phyloP scores from a whole-genome alignment of 1,140 invertebrate genomes.

The Pseudachorutes palmiensis region DNA sequence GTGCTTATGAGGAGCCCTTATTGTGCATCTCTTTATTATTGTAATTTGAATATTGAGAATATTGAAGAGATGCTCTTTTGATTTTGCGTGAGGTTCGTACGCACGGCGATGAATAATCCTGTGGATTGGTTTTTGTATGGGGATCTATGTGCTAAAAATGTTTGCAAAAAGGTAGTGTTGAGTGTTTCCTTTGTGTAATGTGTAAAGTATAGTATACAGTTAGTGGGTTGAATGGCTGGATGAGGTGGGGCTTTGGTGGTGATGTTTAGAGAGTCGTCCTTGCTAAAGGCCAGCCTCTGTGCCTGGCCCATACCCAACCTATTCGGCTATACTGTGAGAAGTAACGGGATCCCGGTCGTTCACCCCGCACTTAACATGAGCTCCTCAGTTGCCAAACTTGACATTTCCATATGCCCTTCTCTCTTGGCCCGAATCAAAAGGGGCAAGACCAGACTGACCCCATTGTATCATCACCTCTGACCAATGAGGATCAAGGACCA shows the following conservation, averaged over 20 bases:
- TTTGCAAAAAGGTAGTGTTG: slow-evolving; percentile 18
- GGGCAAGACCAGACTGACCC: neutral
- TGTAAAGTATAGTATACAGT: neutral
- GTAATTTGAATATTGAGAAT: too few relatives aligned
- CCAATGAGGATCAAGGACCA: too few relatives aligned
- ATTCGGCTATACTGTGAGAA: slow-evolving; percentile 9
- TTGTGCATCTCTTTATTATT: too few relatives aligned
- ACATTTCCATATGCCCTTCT: neutral
- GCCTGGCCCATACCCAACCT: slow-evolving; percentile 1
- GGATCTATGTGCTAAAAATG: too few relatives aligned
- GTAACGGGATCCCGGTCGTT: slow-evolving; percentile 37
- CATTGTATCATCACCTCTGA: neutral
- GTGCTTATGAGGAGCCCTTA: too few relatives aligned
- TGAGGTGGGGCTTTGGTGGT: slow-evolving; percentile 10
- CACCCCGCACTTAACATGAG: slow-evolving; percentile 33
- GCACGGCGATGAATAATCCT: too few relatives aligned
- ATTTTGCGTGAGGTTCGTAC: too few relatives aligned
- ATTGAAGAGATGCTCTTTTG: too few relatives aligned
- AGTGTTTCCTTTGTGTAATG: neutral
- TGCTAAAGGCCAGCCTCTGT: slow-evolving; percentile 34
- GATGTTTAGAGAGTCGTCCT: slow-evolving; percentile 29
- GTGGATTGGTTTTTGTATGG: too few relatives aligned
- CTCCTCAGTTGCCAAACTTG: slow-evolving; percentile 29
- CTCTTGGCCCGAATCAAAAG: neutral
- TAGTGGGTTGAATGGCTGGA: too few relatives aligned